Conservation (phyloP, 2,888 invertebrate species). For the Limenitis camilla region DNA sequence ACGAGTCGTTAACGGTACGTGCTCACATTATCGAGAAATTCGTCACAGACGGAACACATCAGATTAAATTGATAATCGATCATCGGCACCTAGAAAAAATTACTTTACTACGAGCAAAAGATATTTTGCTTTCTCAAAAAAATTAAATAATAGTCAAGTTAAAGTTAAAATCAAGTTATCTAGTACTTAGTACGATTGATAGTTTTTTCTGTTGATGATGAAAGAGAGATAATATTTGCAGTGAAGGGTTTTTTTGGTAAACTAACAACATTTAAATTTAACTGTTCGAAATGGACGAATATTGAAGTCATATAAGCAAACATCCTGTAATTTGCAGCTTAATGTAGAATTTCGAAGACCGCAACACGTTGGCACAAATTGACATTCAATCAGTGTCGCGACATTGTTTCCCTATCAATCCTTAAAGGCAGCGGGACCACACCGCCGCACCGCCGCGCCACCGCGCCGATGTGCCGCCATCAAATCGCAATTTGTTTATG, state of each 20-base stretch:
- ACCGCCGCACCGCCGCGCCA: conserved; percentile 29
- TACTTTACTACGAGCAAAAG: no score
- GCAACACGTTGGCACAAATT: conserved; percentile 51
- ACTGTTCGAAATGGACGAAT: no score
- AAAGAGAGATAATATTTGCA: no score
- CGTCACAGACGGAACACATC: neutral
- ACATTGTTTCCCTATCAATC: conserved; percentile 74
- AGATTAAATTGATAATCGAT: conserved; percentile 23
- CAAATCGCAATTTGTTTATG: conserved; percentile 75
- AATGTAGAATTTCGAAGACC: conserved; percentile 15
- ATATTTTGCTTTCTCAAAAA: no score
- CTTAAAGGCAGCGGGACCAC: conserved; percentile 67
- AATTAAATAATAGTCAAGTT: neutral
- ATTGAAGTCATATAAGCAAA: conserved; percentile 3
- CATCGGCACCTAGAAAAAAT: no score
- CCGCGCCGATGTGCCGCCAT: conserved; percentile 62
- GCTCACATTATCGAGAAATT: conserved; percentile 46
- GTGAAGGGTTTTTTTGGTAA: no score
- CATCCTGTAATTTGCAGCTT: conserved; percentile 18
- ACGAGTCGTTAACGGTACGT: conserved; percentile 19
- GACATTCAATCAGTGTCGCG: conserved; percentile 72
- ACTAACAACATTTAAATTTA: no score
- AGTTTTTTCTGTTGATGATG: no score
- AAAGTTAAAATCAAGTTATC: neutral
- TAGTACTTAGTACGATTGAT: no score